Evolutionary conservation across 2,113 vertebrate genomes (phyloP).

Genomic region (Chamaetylas fuelleborni): DNA sequence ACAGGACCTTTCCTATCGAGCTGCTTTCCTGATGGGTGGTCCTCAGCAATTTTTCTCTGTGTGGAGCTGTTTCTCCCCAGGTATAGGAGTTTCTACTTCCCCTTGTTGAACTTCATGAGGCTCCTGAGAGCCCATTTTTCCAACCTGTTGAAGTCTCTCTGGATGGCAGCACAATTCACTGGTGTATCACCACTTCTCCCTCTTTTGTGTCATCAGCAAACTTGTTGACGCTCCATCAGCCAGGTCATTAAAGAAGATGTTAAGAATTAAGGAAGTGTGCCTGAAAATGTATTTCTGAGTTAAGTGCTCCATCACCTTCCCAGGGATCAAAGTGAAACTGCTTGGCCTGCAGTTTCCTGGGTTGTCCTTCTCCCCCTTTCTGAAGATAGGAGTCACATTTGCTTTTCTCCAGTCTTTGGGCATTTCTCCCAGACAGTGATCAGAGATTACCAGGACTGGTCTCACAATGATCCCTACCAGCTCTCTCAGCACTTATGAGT

Average conservation of each 20-base stretch:
- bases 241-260: neutral
- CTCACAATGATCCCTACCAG: neutral
- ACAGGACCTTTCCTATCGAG: neutral
- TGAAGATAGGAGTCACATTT: neutral
- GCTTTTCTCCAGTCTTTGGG: neutral
- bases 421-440: neutral
- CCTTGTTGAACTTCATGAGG: neutral
- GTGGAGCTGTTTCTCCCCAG: neutral
- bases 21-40: neutral
- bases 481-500: neutral
- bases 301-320: neutral
- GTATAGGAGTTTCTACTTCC: neutral
- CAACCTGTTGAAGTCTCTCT: neutral
- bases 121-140: neutral
- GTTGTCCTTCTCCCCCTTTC: neutral
- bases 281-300: neutral
- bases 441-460: neutral
- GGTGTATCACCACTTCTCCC: neutral
- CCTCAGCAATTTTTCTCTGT: neutral
- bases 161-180: neutral
- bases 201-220: neutral
- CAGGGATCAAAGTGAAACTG: neutral
- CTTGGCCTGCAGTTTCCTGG: neutral
- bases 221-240: neutral
- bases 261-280: neutral